These are phyloP conservation scores for Euwallacea fornicatus DNA, from an alignment of 1,140 invertebrate species.

Conservation along the genomic window DNA sequence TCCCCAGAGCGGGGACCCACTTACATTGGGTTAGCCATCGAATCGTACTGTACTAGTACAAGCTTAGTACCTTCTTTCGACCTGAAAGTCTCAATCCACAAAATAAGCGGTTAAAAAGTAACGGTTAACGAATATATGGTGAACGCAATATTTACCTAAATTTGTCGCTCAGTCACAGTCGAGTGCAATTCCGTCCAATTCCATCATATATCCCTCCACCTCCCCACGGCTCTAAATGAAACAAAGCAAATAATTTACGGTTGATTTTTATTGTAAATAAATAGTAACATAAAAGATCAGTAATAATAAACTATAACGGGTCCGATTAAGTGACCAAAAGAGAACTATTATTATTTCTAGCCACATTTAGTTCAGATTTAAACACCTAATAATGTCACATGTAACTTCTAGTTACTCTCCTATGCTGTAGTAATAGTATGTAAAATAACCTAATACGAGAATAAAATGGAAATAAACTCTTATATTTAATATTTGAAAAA, in stretches of 20 bases:
- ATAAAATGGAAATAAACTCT: slow-evolving; percentile 33
- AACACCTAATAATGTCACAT: slow-evolving; percentile 50
- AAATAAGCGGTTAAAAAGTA: too few species aligned
- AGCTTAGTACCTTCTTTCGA: too few species aligned
- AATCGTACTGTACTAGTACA: too few species aligned
- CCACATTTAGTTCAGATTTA: slow-evolving; percentile 52
- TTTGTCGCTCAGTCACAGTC: too few species aligned
- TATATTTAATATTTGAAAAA: slow-evolving; percentile 38
- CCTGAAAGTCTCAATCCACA: too few species aligned
- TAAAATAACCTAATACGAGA: slow-evolving; percentile 30
- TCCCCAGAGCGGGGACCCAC: too few species aligned
- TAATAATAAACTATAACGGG: slow-evolving; percentile 15
- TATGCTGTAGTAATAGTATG: slow-evolving; percentile 28
- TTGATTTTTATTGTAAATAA: slow-evolving; percentile 40
- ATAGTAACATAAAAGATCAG: slow-evolving; percentile 33
- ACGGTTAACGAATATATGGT: too few species aligned
- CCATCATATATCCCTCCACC: background rate
- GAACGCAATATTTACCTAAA: too few species aligned
- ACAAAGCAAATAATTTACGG: slow-evolving; percentile 10
- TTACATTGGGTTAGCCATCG: too few species aligned
- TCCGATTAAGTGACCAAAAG: slow-evolving; percentile 29
- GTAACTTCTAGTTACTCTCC: slow-evolving; percentile 43
- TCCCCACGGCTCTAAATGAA: background rate
- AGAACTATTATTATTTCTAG: slow-evolving; percentile 40
- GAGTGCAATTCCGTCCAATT: too few species aligned